These are phyloP conservation scores for Patella pellucida DNA, from an alignment of 2,888 invertebrate genomes.

Conservation along the genomic window DNA sequence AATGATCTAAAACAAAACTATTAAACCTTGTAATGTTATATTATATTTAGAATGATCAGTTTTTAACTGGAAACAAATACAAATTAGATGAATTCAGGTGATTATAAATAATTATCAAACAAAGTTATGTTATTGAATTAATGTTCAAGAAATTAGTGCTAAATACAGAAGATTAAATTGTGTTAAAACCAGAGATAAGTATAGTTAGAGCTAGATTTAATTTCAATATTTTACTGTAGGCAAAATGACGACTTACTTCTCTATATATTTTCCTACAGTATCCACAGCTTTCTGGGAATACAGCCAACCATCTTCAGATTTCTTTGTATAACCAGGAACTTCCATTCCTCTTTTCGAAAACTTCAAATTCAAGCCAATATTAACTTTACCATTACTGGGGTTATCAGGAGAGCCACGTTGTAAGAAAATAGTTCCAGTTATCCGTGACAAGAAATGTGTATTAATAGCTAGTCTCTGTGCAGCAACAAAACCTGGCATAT, in stretches of 20 bases:
- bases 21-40: no score
- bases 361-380: conserved; percentile 92
- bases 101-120: no score
- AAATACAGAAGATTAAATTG: not conserved
- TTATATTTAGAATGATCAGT: no score
- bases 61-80: no score
- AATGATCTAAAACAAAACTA: no score
- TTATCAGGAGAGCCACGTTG: conserved; percentile 46
- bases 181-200: no score
- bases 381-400: conserved; percentile 72
- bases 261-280: conserved; percentile 80
- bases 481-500: conserved; percentile 65
- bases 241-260: conserved; percentile 65
- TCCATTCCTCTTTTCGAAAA: conserved; percentile 83
- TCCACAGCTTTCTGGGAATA: conserved; percentile 84
- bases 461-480: conserved; percentile 74
- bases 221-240: no score
- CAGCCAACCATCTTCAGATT: conserved; percentile 77
- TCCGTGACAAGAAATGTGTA: conserved; percentile 81
- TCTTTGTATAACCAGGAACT: conserved; percentile 85
- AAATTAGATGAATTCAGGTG: no score
- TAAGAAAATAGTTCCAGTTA: conserved; percentile 88
- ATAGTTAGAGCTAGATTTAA: no score
- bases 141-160: no score
- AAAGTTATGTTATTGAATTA: no score